Conservation (phyloP, 2,888 invertebrate genomes). For the Deroplatys truncata region DNA sequence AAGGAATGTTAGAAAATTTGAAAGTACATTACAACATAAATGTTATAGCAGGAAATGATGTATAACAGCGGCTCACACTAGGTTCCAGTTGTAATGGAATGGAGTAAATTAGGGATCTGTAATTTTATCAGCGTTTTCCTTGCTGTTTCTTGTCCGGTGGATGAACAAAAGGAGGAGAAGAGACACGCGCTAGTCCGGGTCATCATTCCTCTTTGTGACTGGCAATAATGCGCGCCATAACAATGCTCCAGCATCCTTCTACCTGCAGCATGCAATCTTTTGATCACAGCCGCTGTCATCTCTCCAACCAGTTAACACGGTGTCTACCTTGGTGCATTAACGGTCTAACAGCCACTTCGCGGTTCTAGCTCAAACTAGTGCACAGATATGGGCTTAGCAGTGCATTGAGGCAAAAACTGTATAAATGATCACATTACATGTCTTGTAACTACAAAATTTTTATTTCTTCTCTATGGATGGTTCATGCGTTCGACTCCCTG, state of each 20-base stretch:
- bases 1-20: too few species aligned
- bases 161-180: neutral
- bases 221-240: neutral
- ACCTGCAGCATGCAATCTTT: neutral
- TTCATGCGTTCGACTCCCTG: too few species aligned
- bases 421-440: too few species aligned
- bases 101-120: neutral
- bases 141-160: neutral
- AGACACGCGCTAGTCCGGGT: neutral
- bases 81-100: neutral
- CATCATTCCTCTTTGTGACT: neutral
- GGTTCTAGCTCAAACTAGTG: neutral
- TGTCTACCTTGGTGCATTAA: neutral
- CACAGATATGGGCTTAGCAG: too few species aligned
- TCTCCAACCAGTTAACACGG: neutral
- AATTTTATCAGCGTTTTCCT: neutral
- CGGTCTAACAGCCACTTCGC: neutral
- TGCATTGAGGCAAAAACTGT: too few species aligned
- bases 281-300: conserved; percentile 13
- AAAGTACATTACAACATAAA: too few species aligned
- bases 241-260: neutral
- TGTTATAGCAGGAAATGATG: too few species aligned
- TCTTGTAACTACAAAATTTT: too few species aligned
- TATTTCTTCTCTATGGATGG: too few species aligned
- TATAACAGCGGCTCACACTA: neutral